Conservation (phyloP, 2,888 invertebrate genomes). For the Tortrix viridana region DNA sequence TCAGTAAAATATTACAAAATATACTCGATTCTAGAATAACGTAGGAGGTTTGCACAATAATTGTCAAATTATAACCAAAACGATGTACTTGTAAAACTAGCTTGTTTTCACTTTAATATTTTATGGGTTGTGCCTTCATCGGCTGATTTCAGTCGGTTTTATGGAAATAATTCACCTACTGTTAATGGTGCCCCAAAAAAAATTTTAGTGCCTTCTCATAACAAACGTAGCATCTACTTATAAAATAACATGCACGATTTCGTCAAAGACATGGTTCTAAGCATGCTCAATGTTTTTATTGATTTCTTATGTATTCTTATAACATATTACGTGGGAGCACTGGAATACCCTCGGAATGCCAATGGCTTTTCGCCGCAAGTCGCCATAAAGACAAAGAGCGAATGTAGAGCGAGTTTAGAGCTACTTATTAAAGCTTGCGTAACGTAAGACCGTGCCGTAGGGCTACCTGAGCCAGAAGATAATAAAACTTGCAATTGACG, state of each 20-base stretch:
- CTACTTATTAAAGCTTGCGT: conserved; percentile 69
- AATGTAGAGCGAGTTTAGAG: conserved; percentile 78
- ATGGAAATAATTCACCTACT: no score
- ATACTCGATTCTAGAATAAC: conserved; percentile 1
- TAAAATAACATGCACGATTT: no score
- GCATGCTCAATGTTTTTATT: no score
- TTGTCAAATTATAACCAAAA: background rate
- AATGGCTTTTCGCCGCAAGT: conserved; percentile 49
- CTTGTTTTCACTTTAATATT: no score
- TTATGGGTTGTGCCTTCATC: no score
- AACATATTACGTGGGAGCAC: background rate
- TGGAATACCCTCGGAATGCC: conserved; percentile 31
- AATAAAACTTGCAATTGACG: no score
- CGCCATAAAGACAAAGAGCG: conserved; percentile 67
- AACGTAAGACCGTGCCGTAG: conserved; percentile 59
- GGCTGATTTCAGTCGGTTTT: no score
- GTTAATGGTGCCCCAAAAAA: no score
- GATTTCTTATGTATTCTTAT: background rate
- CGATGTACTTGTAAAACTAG: background rate
- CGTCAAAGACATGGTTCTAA: no score
- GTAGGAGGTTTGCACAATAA: conserved; percentile 21
- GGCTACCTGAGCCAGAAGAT: conserved; percentile 49
- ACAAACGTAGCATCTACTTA: no score
- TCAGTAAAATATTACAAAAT: conserved; percentile 22
- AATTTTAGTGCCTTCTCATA: no score